phyloP scores from a whole-genome alignment of 2,888 invertebrate genomes.

The Tenthredo distinguenda region DNA sequence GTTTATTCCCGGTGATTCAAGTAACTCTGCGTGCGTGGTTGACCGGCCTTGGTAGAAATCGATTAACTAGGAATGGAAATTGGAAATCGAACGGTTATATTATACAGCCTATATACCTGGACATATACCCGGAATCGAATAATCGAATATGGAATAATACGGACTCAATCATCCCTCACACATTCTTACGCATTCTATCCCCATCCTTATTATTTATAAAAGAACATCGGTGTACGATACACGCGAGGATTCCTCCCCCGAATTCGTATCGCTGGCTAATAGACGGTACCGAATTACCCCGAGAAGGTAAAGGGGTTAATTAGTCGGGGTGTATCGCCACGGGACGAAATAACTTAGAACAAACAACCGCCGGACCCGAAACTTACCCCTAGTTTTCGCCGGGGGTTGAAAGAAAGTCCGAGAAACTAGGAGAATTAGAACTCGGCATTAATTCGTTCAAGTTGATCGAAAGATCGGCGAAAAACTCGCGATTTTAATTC shows the following conservation, averaged over 20 bases:
- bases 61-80: conserved; percentile 35
- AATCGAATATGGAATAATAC: conserved; percentile 19
- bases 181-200: background rate
- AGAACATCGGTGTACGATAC: background rate
- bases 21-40: background rate
- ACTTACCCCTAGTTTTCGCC: background rate
- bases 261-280: background rate
- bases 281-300: background rate
- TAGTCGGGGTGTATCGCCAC: conserved; percentile 10
- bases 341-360: background rate
- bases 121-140: conserved; percentile 12
- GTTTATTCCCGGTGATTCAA: background rate
- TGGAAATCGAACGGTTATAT: conserved; percentile 20
- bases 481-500: too few relatives aligned
- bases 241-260: background rate
- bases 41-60: conserved; percentile 25
- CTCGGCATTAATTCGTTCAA: background rate
- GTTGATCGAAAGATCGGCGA: background rate
- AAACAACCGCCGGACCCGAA: background rate
- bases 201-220: background rate
- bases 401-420: background rate
- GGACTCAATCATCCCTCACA: background rate
- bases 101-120: background rate
- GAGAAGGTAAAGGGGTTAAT: background rate
- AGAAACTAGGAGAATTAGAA: background rate